A percentile compares a stretch with the other conserved stretches of the same genome.
phyloP scores from a whole-genome alignment of 1,140 invertebrate species.

The Wasmannia auropunctata region DNA sequence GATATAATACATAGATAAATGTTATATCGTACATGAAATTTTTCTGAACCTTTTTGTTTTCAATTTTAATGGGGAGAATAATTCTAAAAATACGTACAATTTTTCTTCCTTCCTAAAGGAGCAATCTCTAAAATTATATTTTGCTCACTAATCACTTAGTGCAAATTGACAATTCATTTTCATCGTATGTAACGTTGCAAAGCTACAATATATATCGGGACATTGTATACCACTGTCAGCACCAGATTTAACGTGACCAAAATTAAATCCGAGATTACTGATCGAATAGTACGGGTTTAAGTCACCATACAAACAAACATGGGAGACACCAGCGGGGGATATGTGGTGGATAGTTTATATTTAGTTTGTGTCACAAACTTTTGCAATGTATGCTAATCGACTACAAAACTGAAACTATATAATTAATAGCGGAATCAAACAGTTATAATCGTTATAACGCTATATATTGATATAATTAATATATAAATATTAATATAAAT shows the following conservation, averaged over 20 bases:
- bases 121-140: neutral
- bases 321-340: constrained; percentile 20
- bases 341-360: constrained; percentile 49
- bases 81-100: neutral
- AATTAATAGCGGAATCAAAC: constrained; percentile 9
- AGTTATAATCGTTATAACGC: neutral
- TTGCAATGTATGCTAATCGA: constrained; percentile 62
- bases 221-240: constrained; percentile 51
- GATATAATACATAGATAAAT: neutral
- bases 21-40: neutral
- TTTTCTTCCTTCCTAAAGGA: neutral
- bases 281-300: constrained; percentile 69
- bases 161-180: constrained; percentile 11
- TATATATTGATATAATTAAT: constrained; percentile 10
- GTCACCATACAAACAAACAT: constrained; percentile 65
- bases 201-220: constrained; percentile 50
- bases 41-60: neutral
- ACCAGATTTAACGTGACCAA: constrained; percentile 75
- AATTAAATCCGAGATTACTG: constrained; percentile 79
- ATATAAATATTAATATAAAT: neutral
- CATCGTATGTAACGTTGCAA: neutral
- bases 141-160: neutral
- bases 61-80: neutral
- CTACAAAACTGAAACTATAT: constrained; percentile 16
- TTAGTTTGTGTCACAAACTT: constrained; percentile 64